Evolutionary conservation across 2,797 vertebrate species (phyloP).

Genomic region (Craterocephalus amniculus): DNA sequence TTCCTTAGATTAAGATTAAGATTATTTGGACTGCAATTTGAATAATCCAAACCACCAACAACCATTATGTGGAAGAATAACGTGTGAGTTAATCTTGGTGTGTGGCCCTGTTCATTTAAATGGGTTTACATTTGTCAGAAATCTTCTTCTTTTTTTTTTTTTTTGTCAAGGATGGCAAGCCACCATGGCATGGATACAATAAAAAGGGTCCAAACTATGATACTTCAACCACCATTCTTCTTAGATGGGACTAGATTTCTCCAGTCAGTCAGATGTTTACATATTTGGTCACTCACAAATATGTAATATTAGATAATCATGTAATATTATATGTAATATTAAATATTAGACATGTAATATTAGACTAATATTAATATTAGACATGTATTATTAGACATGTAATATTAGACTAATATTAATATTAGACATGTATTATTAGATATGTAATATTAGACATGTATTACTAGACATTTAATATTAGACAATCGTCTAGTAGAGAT

Average conservation of each 20-base stretch:
- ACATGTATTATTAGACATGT: too few relatives aligned
- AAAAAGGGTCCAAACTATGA: neutral
- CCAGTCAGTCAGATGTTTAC: too few relatives aligned
- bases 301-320: neutral
- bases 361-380: too few relatives aligned
- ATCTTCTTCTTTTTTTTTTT: too few relatives aligned
- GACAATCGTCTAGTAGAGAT: neutral
- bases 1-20: neutral
- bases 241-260: neutral
- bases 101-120: neutral
- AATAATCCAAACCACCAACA: neutral
- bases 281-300: neutral
- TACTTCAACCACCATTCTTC: neutral
- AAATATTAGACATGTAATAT: too few relatives aligned
- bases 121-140: neutral
- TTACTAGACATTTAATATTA: too few relatives aligned
- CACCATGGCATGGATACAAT: neutral
- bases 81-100: neutral
- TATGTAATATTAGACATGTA: too few relatives aligned
- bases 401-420: too few relatives aligned
- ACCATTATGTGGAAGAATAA: neutral
- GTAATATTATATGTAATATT: too few relatives aligned
- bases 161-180: neutral
- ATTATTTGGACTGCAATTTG: neutral
- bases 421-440: too few relatives aligned